Base-by-base conservation (phyloP, 2,113 vertebrate genomes). In the Hydrolagus affinis region DNA sequence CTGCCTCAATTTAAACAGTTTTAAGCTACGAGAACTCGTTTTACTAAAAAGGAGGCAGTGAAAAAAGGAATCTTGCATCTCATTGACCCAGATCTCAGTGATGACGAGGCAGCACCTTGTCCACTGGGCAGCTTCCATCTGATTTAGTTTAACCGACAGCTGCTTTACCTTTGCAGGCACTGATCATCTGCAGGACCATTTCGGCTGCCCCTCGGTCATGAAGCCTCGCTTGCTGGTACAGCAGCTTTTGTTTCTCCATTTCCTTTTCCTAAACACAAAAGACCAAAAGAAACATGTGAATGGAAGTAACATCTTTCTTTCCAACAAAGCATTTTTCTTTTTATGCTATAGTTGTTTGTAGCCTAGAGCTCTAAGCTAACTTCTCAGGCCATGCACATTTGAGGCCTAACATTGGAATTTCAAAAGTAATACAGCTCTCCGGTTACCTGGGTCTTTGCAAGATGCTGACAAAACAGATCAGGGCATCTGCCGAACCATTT, bases 211-310 rank as follows among this genome's bases (percentile, higher is more conserved):
- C 97, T 0, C 97, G 94, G 86, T 98, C 96, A 0, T 99, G 97
- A 0, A 99, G 91, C 85, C 97, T 93, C 86, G 97, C 97, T 93
- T 99, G 97, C 86, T 99, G 97, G 89, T 99, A 99, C 0, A 99
- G 90, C 86, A 98, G 93, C 89, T 98, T 99, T 90, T 99, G 97
- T 88, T 99, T 99, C 91, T 99, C 97, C 97, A 98, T 98, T 91
- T 99, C 97, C 70, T 99, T 99, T 89, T 99, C 97, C 97, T 99
- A 87, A 91, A 92, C 86, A 80, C 21, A 86, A 30, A 66, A 44
- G 19, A 7, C 23, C 25, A 83, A 44, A 44, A 21, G 8, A 3
- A 66, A 66, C 32, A 6, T 44, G 44, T 66, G 28, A 83, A 83
- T 7, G 3, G 28, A 56, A 28, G 60, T 17, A 83, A 23, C n/a